Base-by-base conservation (phyloP, 2,797 vertebrate species). In the Centroberyx gerrardi region DNA sequence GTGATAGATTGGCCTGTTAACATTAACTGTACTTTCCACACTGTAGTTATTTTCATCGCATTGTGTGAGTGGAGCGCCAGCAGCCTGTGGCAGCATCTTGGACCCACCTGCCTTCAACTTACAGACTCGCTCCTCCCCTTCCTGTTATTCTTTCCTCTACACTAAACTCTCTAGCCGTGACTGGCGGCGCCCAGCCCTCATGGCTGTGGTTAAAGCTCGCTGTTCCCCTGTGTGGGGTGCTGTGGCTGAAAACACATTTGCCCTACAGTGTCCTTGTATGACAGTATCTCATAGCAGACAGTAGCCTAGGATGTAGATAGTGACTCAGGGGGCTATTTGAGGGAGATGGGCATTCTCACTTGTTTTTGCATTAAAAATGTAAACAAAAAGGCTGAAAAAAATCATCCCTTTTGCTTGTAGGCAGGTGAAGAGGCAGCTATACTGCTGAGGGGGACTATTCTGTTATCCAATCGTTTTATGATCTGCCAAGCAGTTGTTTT, bases 81-180 rank as follows among this genome's bases (percentile, higher is more conserved):
- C 70, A 60, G 58, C 73, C 62, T 85, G 46, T 80, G 52, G 65
- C 51, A 67, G 72, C 29, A 27, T 60, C 62, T 84, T 76, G 59
- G 72, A 72, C 27, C 56, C 49, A 61, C 72, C 62, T 75, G 74
- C 28, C 38, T 78, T 29, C 18, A 2, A 28, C 44, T 28, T 18
- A 33, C 48, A n/a, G 1, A 17, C 18, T 67, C 8, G 15, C 74
- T 73, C 85, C 79, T 76, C 74, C 72, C 49, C 74, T 83, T 88
- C 81, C 85, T 86, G 81, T 84, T 83, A 68, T 83, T 87, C 61
- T 84, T 69, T 64, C 71, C 68, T 75, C 72, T 58, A 33, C 70
- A 68, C 68, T 68, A 68, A 72, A 38, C 73, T 74, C 51, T 78
- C 8, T 28, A 12, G 68, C 15, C 18, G 33, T 70, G 8, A 82